Evolutionary conservation across 2,797 vertebrate species (phyloP), one percentile per base, ranked within the genome.

Genomic region (Melanotaenia trifasciata): DNA sequence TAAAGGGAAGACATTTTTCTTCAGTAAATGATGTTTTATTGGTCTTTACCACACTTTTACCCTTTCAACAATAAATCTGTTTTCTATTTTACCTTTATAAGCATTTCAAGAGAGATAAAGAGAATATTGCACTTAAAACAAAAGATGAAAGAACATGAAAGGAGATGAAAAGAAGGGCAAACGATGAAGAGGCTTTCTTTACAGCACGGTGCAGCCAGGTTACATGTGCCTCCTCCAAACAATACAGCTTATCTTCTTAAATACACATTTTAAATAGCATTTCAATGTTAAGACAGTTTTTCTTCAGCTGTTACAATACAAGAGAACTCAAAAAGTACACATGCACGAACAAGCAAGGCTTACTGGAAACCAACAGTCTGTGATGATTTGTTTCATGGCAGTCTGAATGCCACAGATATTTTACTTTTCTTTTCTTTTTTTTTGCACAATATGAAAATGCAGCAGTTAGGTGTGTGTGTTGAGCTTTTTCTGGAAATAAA

Each of bases 281-380:
- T 88, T 92, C 75, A 88, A 92, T 89, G 71, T 76, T 77, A 80
- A 78, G 87, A 89, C 74, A 57, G 81, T 73, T 72, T 79, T 80
- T 92, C 85, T 89, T 93, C 88, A 94, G 90, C 95, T 94, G 94
- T 95, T 93, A 93, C 94, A 91, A 74, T 94, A 95, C 93, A 95
- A 90, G 87, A 91, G 92, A 94, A 94, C 85, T 84, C 68, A 74
- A 88, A 94, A 90, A 80, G 91, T 84, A 82, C 92, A 95, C 96
- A 97, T 98, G 96, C 97, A 97, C 93, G 88, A 95, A 96, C 93
- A 94, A 96, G 96, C 95, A 93, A 94, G 94, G 94, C 95, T 92
- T 89, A 90, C 88, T 91, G 93, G 84, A 94, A 93, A 83, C 84
- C 84, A 72, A 68, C 73, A 33, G 79, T 73, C 62, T 40, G 77